phyloP scores from a whole-genome alignment of 2,888 invertebrate species.

The Odontomyia ornata region DNA sequence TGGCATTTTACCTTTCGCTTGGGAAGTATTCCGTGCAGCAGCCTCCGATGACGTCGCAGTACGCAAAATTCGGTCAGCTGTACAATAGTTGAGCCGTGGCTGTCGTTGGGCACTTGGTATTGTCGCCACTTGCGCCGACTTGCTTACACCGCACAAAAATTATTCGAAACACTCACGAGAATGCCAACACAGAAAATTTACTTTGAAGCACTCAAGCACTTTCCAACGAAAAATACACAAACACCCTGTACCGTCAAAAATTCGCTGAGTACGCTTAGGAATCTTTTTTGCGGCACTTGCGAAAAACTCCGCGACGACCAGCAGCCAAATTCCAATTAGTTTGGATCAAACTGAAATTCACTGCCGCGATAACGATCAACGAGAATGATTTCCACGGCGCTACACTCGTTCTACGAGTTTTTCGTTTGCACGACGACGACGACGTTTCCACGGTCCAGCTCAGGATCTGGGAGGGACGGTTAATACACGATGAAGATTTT shows the following conservation, averaged over 20 bases:
- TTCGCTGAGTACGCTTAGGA: not conserved
- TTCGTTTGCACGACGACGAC: not conserved
- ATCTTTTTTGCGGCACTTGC: not conserved
- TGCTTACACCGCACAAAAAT: not conserved
- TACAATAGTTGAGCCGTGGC: too few relatives aligned
- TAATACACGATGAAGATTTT: not conserved
- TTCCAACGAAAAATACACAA: not conserved
- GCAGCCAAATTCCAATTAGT: not conserved
- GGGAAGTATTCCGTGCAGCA: not conserved
- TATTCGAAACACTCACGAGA: not conserved
- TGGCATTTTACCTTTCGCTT: not conserved
- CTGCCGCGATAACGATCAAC: not conserved
- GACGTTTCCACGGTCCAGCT: not conserved
- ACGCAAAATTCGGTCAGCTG: not conserved
- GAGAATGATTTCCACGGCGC: not conserved
- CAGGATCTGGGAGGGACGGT: not conserved
- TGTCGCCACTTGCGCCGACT: not conserved
- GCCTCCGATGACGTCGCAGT: not conserved
- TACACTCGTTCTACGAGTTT: constrained; percentile 1
- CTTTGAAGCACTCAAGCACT: not conserved
- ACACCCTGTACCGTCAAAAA: constrained; percentile 6
- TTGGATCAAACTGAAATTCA: not conserved
- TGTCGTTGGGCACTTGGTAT: too few relatives aligned
- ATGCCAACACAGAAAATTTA: not conserved
- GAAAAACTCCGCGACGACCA: not conserved